Evolutionary conservation across 2,888 invertebrate genomes (phyloP), one percentile per base, ranked within the genome.

Genomic region (Epirrhoe tristata): DNA sequence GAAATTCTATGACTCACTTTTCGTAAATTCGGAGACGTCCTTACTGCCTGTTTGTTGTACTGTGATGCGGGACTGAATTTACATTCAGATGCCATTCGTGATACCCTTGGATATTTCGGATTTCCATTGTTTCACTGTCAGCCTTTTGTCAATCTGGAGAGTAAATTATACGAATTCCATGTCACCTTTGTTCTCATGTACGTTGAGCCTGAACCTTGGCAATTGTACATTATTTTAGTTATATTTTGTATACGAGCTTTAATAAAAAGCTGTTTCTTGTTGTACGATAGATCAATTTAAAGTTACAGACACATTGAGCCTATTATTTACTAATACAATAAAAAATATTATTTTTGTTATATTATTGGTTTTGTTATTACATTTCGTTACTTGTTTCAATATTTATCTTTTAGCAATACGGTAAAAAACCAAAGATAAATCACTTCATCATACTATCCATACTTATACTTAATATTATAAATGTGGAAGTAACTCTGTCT

Each of bases 101-200:
- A 74, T 74, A 69, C 65, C 72, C 70, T 73, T 75, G 72, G 69
- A 74, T 76, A 72, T 43, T 56, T 70, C 56, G 58, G 67, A 74
- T 76, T 76, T 72, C 48, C 65, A 72, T 75, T 74, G 69, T 71
- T 63, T 63, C 56, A 36, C 55, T 58, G 68, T 59, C 64, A 60
- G 43, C 67, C 66, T 58, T 67, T 69, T 71, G 61, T 72, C 63
- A 57, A 60, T 53, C 60, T 70, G 66, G 58, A 56, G 58, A 66
- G 69, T 66, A 64, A 70, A 67, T 66, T 70, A 70, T 60, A 67
- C 56, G 50, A 53, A 58, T 53, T 53, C 53, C 39, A 51, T 51
- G 24, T 54, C 46, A 43, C 56, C 56, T 51, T 59, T 55, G 16
- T 39, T 55, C 16, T 39, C 36, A 36, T 36, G 32, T 16, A 43